Evolutionary conservation across 2,797 vertebrate species (phyloP), one percentile per base, ranked within the genome.

Genomic region (Heteromormyrus szaboi): DNA sequence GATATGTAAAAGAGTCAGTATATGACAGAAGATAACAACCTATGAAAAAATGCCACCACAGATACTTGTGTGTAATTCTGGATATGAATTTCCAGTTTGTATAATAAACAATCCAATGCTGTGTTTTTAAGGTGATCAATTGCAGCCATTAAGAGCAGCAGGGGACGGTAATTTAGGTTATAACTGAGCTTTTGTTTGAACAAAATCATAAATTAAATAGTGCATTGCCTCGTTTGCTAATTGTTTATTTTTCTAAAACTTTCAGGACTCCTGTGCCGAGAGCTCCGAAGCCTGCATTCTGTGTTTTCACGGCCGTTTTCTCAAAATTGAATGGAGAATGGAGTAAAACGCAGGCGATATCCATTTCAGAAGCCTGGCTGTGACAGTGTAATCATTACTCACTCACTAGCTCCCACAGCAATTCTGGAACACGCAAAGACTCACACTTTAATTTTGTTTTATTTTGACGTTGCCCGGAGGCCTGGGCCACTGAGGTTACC

Each of bases 351-450:
- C 83, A 14, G 46, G 83, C 83, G 11, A 85, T 85, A 85, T 85
- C 83, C 83, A 85, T 85, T 50, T 85, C 46, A 51, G 46, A 50
- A 29, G 83, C 83, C 72, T 51, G 46, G 48, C 83, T 85, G 72
- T 85, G 83, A 50, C 46, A 50, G 46, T 50, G 19, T 33, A 53
- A 51, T 85, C 83, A 85, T 85, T 85, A 50, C 46, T 85, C 83
- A 85, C 50, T 85, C 50, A 25, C 50, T 25, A 5, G 83, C 25
- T 85, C 83, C 83, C 48, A 29, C 48, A 85, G 50, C 83, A n/a
- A 22, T 51, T 25, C 46, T 50, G 83, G 83, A 85, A 85, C 51
- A 54, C 25, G 29, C 85, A n/a, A 86, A 37, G 41, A 44, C 86
- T 87, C 56, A 25, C 54, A 25, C 33, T 79, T 41, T 22, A 87